Evolutionary conservation across 2,113 vertebrate species (phyloP), one percentile per base, ranked within the genome.

Genomic region (Psephotus haematonotus): DNA sequence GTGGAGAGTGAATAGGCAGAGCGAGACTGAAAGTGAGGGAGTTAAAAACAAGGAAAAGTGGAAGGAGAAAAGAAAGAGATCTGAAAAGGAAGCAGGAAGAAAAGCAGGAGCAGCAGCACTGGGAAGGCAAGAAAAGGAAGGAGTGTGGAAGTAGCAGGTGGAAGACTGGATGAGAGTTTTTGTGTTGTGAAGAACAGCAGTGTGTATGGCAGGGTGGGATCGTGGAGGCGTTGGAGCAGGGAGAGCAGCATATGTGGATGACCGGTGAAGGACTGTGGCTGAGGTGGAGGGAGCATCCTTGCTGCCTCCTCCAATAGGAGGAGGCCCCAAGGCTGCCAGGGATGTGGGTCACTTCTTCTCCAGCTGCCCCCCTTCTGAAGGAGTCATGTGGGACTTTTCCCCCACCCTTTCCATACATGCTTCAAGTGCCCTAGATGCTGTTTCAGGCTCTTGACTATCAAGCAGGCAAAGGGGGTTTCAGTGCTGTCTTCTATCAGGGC

Each of bases 21-120:
- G 27, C 43, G 57, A 64, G 53, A 9, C 33, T 65, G 39, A 35
- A 59, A 16, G 8, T 55, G 71, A 72, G 10, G 3, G 10, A 4
- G 27, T 50, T 93, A 46, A 81, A 77, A 85, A 22, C 23, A 49
- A 74, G 28, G 16, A 50, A 79, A 59, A 5, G 22, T 27, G 9
- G 4, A 16, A 23, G 12, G 1, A 3, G 1, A 1, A 9, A 46
- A n/a, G 13, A 25, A 22, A 60, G 24, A 9, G 8, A 33, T 8
- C 23, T 68, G 64, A 41, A 69, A 70, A 82, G 6, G 43, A 39
- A 82, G 33, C 50, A 41, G 17, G 28, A 92, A n/a, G 22, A 31
- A 62, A 78, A 70, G 55, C 13, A 44, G 43, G 43, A 85, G 4
- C 13, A 72, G 37, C 74, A 57, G 41, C 53, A 6, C 29, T 37